A percentile compares a stretch with the other conserved stretches of the same genome.
Conservation (phyloP, 1,140 invertebrate species). For the Rhagoletis pomonella region DNA sequence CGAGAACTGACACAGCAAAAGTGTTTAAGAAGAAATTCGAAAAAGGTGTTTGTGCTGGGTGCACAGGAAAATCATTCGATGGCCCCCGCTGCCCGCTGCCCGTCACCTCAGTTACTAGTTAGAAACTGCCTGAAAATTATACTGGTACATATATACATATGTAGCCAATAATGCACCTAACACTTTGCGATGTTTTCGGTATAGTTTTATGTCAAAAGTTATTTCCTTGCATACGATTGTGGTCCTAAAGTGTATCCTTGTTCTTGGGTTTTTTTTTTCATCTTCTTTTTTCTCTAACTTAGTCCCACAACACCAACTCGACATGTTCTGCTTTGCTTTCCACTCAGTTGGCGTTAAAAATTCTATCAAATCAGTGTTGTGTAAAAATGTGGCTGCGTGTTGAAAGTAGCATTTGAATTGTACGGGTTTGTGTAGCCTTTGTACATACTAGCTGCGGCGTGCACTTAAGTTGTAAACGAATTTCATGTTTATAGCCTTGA, state of each 20-base stretch:
- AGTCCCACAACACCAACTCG: background rate
- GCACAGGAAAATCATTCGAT: too few species aligned
- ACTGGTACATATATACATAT: too few species aligned
- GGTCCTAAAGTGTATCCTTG: background rate
- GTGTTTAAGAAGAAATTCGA: too few species aligned
- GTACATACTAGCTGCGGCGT: background rate
- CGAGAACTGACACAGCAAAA: too few species aligned
- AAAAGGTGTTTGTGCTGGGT: too few species aligned
- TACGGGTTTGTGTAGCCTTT: background rate
- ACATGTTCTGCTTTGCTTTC: background rate
- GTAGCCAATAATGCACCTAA: background rate
- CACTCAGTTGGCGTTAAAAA: background rate
- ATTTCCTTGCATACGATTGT: background rate
- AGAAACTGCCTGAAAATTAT: too few species aligned
- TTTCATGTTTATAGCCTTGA: background rate
- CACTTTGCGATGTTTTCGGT: background rate
- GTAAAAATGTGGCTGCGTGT: background rate
- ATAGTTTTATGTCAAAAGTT: slow-evolving; percentile 3
- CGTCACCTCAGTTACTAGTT: too few species aligned
- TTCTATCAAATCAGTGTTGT: slow-evolving; percentile 16
- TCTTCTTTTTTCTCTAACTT: background rate
- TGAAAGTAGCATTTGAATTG: background rate
- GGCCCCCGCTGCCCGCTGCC: too few species aligned
- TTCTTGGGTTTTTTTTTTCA: background rate
- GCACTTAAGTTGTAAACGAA: background rate